A percentile compares a stretch with the other conserved stretches of the same genome.
Conservation (phyloP, 2,797 vertebrate species). For the Hippocampus kuda region DNA sequence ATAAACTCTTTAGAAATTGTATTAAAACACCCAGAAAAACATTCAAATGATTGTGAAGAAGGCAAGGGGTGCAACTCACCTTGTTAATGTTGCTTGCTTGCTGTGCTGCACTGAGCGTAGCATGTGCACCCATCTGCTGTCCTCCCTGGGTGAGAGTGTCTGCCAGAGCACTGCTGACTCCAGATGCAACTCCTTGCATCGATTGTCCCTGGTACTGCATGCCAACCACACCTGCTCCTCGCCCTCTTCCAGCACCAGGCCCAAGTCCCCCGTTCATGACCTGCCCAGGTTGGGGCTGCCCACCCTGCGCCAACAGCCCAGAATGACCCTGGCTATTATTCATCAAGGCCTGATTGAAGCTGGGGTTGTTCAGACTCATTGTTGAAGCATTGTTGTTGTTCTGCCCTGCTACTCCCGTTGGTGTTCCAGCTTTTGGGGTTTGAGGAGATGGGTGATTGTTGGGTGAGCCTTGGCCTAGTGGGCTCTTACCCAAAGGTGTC, state of each 20-base stretch:
- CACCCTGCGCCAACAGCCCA: constrained; percentile 74
- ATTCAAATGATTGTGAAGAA: neutral
- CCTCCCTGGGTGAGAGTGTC: constrained; percentile 88
- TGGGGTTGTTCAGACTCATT: constrained; percentile 79
- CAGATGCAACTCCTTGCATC: constrained; percentile 70
- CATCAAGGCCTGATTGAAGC: constrained; percentile 84
- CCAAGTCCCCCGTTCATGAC: constrained; percentile 93
- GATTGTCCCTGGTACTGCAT: constrained; percentile 77
- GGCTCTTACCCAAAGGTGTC: constrained; percentile 81
- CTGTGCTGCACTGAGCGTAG: constrained; percentile 72
- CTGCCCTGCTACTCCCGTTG: constrained; percentile 68
- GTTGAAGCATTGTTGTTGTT: constrained; percentile 68
- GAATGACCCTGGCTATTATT: constrained; percentile 82
- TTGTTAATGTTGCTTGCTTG: constrained; percentile 87
- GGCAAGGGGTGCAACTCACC: constrained; percentile 63
- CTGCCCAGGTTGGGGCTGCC: constrained; percentile 76
- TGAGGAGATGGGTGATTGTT: constrained; percentile 77
- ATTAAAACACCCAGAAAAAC: neutral
- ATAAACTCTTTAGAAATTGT: neutral
- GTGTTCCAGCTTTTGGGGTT: constrained; percentile 82
- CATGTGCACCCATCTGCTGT: constrained; percentile 77
- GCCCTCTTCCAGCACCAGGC: constrained; percentile 77
- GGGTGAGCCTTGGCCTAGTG: constrained; percentile 77
- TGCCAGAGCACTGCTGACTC: constrained; percentile 76
- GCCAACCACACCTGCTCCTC: constrained; percentile 72